These are phyloP conservation scores for Phrynosoma blainvillii DNA, from an alignment of 2,113 vertebrate species.

Conservation along the genomic window DNA sequence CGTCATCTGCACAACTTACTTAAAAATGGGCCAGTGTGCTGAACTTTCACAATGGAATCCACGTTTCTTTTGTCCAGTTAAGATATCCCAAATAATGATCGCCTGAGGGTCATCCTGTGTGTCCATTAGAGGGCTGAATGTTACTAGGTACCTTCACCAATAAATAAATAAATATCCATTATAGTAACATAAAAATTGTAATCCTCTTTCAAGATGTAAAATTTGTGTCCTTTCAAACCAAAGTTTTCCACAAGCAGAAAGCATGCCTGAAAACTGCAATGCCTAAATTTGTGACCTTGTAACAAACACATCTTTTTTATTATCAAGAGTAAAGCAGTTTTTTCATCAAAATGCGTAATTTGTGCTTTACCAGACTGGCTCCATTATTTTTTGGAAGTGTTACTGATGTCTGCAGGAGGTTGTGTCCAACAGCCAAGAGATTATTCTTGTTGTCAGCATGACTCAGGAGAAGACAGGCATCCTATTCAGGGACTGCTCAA, in stretches of 20 bases:
- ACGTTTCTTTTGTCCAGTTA: conserved; percentile 97
- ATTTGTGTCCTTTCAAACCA: neutral
- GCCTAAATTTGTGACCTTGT: neutral
- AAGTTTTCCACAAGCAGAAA: neutral
- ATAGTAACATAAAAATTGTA: neutral
- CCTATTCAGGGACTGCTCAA: too few species aligned
- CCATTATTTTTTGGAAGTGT: neutral
- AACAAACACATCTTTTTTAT: neutral
- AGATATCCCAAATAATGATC: conserved; percentile 98
- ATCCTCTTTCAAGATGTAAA: neutral
- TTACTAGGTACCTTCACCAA: conserved; percentile 89
- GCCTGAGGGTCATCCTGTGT: conserved; percentile 97
- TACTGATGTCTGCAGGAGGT: neutral
- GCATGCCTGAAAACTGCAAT: neutral
- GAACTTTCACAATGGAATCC: conserved; percentile 99
- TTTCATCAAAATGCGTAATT: neutral
- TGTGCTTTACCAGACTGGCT: neutral
- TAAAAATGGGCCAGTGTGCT: conserved; percentile 99
- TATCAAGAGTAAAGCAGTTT: too few species aligned
- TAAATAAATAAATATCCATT: conserved; percentile 10
- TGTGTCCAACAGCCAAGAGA: neutral
- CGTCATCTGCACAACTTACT: conserved; percentile 78
- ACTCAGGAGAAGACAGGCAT: neutral
- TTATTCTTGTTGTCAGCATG: neutral
- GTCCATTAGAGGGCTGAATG: conserved; percentile 97